These are phyloP conservation scores for Heterodera schachtii DNA, from an alignment of 1,140 invertebrate genomes.

Conservation along the genomic window DNA sequence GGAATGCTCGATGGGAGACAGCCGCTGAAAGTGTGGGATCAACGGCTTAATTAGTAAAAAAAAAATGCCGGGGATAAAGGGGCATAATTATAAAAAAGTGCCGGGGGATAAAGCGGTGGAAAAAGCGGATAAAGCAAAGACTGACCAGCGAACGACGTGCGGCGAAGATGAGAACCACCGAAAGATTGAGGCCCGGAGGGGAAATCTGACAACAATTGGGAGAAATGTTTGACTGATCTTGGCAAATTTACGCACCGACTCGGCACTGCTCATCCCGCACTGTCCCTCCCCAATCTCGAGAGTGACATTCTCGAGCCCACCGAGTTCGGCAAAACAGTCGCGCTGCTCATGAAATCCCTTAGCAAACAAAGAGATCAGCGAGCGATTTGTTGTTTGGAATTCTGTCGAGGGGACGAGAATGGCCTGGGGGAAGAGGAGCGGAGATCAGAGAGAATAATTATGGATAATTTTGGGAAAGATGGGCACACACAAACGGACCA, in stretches of 20 bases:
- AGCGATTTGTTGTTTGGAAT: slow-evolving; percentile 20
- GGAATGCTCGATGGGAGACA: slow-evolving; percentile 23
- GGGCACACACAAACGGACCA: background rate
- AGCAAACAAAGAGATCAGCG: slow-evolving; percentile 32
- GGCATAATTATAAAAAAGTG: background rate
- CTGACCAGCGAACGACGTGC: slow-evolving; percentile 15
- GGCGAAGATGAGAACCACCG: slow-evolving; percentile 28
- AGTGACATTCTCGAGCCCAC: background rate
- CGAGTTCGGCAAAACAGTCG: slow-evolving; percentile 26
- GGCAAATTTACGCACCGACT: slow-evolving; percentile 1
- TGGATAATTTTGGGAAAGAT: background rate
- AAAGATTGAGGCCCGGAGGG: slow-evolving; percentile 17
- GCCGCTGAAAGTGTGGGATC: slow-evolving; percentile 13
- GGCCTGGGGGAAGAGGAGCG: background rate
- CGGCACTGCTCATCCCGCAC: slow-evolving; percentile 13
- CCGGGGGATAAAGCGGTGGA: background rate
- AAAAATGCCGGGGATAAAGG: background rate
- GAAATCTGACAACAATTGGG: background rate
- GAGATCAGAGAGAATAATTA: background rate
- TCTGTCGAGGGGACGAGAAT: background rate
- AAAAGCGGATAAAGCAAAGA: background rate
- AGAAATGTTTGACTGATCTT: background rate
- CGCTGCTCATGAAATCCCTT: slow-evolving; percentile 46
- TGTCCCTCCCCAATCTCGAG: slow-evolving; percentile 10
- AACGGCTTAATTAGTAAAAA: background rate